Evolutionary conservation across 2,797 vertebrate species (phyloP).

Genomic region (Sternotherus odoratus): DNA sequence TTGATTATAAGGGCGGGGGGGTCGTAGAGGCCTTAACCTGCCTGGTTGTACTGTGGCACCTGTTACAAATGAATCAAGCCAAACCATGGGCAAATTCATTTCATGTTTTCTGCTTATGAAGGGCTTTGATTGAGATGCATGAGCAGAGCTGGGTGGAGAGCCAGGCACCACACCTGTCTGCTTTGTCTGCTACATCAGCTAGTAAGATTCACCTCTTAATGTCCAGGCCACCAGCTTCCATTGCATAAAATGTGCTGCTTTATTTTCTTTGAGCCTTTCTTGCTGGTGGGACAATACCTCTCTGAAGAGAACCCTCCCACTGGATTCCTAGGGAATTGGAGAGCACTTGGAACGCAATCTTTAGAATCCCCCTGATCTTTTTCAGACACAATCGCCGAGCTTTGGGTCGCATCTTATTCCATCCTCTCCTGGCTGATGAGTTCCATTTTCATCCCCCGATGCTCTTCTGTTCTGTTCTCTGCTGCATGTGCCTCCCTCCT

Average conservation of each 20-base stretch:
- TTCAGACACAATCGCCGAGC: background rate
- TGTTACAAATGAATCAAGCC: background rate
- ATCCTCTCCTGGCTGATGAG: constrained; percentile 27
- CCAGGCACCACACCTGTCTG: background rate
- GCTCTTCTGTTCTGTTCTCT: background rate
- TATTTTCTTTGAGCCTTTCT: background rate
- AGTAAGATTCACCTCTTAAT: background rate
- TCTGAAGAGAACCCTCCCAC: background rate
- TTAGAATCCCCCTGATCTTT: background rate
- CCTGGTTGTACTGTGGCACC: background rate
- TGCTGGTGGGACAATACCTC: background rate
- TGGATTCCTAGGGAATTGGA: background rate
- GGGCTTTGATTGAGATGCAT: rapidly evolving
- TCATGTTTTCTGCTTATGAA: background rate
- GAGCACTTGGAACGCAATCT: background rate
- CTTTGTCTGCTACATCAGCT: background rate
- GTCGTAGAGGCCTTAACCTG: rapidly evolving
- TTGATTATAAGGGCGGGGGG: background rate
- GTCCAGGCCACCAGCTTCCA: background rate
- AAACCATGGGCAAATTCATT: background rate
- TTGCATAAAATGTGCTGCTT: background rate
- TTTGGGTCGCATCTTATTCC: background rate
- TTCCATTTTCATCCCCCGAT: background rate
- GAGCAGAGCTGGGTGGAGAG: background rate
- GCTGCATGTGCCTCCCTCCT: background rate